phyloP scores from a whole-genome alignment of 2,113 vertebrate species.

The Stictonetta naevosa region DNA sequence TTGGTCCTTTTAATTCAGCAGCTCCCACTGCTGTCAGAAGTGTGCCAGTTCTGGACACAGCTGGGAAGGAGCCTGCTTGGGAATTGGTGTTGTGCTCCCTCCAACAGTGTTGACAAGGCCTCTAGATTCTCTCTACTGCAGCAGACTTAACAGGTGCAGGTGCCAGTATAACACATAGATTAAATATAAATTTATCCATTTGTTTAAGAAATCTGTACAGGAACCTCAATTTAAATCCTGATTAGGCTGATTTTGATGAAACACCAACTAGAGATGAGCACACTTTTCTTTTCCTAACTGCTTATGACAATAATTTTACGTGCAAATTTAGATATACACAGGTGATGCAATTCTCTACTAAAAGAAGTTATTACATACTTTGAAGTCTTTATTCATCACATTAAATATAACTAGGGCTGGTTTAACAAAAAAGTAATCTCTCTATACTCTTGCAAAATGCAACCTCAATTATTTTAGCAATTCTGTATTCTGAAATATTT shows the following conservation, averaged over 20 bases:
- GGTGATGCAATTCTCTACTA: background rate
- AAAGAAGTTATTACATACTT: background rate
- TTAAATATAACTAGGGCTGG: background rate
- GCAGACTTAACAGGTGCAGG: background rate
- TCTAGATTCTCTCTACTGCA: background rate
- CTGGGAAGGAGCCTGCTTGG: background rate
- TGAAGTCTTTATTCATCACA: background rate
- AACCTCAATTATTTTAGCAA: background rate
- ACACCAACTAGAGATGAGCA: background rate
- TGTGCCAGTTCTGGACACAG: background rate
- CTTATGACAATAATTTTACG: background rate
- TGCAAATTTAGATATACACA: background rate
- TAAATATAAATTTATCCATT: background rate
- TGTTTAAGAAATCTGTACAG: background rate
- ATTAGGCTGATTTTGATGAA: background rate
- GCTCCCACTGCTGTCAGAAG: background rate
- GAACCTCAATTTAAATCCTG: background rate
- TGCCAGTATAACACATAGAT: background rate
- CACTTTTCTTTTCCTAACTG: background rate
- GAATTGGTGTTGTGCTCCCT: background rate
- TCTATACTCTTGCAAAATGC: background rate
- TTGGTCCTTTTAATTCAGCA: background rate
- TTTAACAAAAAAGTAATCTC: background rate
- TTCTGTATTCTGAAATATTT: background rate
- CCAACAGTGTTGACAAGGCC: background rate